Conservation (phyloP, 2,888 invertebrate genomes). For the Eudasyphora cyanicolor region DNA sequence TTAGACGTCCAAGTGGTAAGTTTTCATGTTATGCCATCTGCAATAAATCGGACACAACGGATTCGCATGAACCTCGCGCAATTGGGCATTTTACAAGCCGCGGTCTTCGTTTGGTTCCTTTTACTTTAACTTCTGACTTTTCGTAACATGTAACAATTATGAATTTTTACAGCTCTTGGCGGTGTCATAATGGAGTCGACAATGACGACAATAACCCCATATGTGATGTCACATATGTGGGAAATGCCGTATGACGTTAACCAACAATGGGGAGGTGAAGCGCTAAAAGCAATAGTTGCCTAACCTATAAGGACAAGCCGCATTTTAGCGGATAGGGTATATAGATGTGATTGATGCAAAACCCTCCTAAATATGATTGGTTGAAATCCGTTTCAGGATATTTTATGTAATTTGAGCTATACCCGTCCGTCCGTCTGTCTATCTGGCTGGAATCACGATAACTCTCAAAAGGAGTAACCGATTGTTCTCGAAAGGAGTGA, state of each 20-base stretch:
- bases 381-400: too few species aligned
- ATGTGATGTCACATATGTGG: constrained; percentile 6
- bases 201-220: neutral
- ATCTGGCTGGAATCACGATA: too few species aligned
- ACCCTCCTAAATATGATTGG: too few species aligned
- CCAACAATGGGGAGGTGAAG: neutral
- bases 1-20: too few species aligned
- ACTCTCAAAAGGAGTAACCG: too few species aligned
- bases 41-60: neutral
- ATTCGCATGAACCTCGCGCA: constrained; percentile 7
- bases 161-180: neutral
- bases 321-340: too few species aligned
- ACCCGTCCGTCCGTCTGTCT: too few species aligned
- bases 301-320: too few species aligned
- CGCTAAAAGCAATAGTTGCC: too few species aligned
- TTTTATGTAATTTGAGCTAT: too few species aligned
- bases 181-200: neutral
- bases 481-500: too few species aligned
- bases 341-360: too few species aligned
- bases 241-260: neutral
- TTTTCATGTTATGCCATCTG: constrained; percentile 36
- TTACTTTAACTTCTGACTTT: constrained; percentile 22
- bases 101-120: neutral
- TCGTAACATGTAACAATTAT: constrained; percentile 32
- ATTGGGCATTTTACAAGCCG: constrained; percentile 10